Base-by-base conservation (phyloP, 2,888 invertebrate species). In the Lissonota sp. region DNA sequence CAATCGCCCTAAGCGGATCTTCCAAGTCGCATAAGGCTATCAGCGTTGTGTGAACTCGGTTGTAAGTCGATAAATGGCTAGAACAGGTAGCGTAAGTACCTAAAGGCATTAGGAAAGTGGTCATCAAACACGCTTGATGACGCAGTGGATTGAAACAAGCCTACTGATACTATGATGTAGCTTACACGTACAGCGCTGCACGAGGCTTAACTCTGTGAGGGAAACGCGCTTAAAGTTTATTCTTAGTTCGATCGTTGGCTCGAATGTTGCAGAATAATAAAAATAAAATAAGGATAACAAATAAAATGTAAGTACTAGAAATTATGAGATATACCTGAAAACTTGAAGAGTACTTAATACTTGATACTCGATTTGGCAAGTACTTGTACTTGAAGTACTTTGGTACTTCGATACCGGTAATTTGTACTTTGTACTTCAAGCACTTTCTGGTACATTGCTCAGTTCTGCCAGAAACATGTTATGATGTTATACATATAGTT, bases 231-330 rank as follows among this genome's bases (percentile, higher is more conserved):
- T 58, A 62, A 77, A 73, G 77, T 73, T 80, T 80, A 80, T 80
- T 80, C 80, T 80, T 72, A 77, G 80, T 80, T 80, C 77, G 69
- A 73, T 80, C 66, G 69, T 80, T 80, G 72, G 77, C 80, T 69
- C 72, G 67, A 80, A 77, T 76, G 72, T 80, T 80, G 76, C 76
- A 67, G 58, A 76, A 80, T 80, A 69, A 80, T 73, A 63, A 72
- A 80, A 80, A 77, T 73, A 69, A 73, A 57, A 26, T 10, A 49
- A 46, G 63, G n/a, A n/a, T n/a, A n/a, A n/a, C n/a, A n/a, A n/a
- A n/a, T n/a, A n/a, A n/a, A n/a, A n/a, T n/a, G n/a, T n/a, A n/a
- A n/a, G n/a, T n/a, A n/a, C n/a, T n/a, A n/a, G n/a, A n/a, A n/a
- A n/a, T n/a, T n/a, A n/a, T n/a, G n/a, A n/a, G n/a, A n/a, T n/a